Evolutionary conservation across 2,113 vertebrate species (phyloP).

Genomic region (Cardinalis cardinalis): DNA sequence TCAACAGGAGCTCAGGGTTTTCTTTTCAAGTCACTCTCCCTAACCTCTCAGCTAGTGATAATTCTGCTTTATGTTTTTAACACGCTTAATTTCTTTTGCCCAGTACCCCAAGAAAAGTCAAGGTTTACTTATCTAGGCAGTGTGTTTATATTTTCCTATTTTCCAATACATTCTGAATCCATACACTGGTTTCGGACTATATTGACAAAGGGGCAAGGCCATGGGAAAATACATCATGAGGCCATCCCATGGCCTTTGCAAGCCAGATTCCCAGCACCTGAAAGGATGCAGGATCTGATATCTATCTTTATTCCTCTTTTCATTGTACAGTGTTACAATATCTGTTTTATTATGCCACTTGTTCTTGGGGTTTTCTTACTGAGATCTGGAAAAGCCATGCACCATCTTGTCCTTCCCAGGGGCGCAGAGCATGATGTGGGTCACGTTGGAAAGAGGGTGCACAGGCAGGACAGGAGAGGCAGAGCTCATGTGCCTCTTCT

Average conservation of each 20-base stretch:
- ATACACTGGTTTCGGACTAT: neutral
- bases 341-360: neutral
- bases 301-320: neutral
- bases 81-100: neutral
- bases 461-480: neutral
- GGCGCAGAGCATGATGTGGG: neutral
- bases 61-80: neutral
- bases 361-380: neutral
- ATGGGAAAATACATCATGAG: neutral
- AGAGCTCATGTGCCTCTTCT: neutral
- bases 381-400: neutral
- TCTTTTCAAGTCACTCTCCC: neutral
- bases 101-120: neutral
- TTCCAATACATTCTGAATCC: neutral
- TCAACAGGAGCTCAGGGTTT: neutral
- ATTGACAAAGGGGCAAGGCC: neutral
- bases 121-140: neutral
- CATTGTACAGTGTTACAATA: neutral
- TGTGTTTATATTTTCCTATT: neutral
- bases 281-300: neutral
- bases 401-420: neutral
- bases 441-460: neutral
- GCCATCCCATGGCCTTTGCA: neutral
- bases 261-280: neutral
- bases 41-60: neutral